Evolutionary conservation across 2,888 invertebrate genomes (phyloP), one percentile per base, ranked within the genome.

Genomic region (Creontiades dilutus): DNA sequence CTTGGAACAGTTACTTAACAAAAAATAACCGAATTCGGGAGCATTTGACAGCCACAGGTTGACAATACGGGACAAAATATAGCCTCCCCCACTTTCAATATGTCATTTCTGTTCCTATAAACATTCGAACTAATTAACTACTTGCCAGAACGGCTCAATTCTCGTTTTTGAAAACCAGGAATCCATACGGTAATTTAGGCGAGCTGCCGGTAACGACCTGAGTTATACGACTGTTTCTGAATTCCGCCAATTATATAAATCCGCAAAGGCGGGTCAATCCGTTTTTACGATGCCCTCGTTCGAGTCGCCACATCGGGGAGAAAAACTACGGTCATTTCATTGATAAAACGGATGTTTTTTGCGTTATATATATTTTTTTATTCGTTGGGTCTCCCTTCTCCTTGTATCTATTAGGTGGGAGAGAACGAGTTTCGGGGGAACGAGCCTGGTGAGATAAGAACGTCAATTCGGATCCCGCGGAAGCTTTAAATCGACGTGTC

Each of bases 171-270:
- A 5, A 68, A 23, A 68, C 23, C 19, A 57, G 27, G 23, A 68
- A 68, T 23, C 7, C 68, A 68, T 23, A 23, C 68, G n/a, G 11
- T 23, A 68, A 68, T 68, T 68, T 68, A 27, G 23, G 68, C n/a
- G 12, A 68, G 68, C 68, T 68, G 68, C 68, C 68, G 68, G 68
- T 68, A 68, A 68, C 68, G 68, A 23, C 68, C 68, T 68, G 68
- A 68, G 68, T 68, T 68, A 68, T 68, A 68, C 12, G 23, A 12
- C 68, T 68, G 68, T 68, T 68, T 68, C 68, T 11, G 27, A 13
- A 23, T 23, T 68, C 68, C 23, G 68, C 68, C 68, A 68, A 68
- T 68, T 68, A 68, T 68, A 68, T 68, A 68, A 68, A 68, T 68
- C 68, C 12, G 68, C 68, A 27, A 23, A 68, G 68, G 11, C 68